A percentile compares a stretch with the other conserved stretches of the same genome.
Evolutionary conservation across 2,113 vertebrate species (phyloP).

Genomic region (Romanogobio albipinnatus): DNA sequence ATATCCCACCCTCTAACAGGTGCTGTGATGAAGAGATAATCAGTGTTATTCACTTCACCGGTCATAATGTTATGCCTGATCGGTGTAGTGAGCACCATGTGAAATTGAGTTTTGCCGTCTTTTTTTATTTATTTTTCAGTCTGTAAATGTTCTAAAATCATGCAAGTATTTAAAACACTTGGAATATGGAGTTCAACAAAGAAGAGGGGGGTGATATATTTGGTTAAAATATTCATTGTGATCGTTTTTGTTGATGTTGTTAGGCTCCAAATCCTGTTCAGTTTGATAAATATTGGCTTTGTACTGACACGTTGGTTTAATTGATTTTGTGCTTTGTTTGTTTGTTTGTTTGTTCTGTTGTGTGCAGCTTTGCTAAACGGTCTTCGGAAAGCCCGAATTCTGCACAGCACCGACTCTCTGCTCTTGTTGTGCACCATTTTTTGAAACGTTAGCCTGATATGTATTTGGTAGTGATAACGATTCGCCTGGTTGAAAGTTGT

Average conservation of each 20-base stretch:
- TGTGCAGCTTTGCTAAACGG: not conserved
- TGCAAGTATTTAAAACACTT: not conserved
- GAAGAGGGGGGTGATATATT: not conserved
- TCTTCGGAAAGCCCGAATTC: not conserved
- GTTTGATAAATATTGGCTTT: conserved; percentile 3
- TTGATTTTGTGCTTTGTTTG: not conserved
- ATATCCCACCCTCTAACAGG: no score
- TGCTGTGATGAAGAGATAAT: no score
- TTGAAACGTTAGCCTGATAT: not conserved
- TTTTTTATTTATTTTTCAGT: no score
- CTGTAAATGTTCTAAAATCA: not conserved
- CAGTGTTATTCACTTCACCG: no score
- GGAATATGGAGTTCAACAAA: not conserved
- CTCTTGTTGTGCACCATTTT: not conserved
- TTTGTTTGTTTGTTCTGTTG: not conserved
- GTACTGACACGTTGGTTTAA: not conserved
- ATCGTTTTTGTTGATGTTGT: not conserved
- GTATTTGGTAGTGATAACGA: not conserved
- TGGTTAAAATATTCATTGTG: not conserved
- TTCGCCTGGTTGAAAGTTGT: not conserved
- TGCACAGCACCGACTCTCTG: not conserved
- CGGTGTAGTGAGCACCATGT: no score
- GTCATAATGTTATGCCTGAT: no score
- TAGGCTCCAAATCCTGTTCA: not conserved
- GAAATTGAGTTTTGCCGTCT: no score